These are phyloP conservation scores for Strongylocentrotus purpuratus DNA, from an alignment of 35 echinoderm and acorn worm species.

Conservation along the genomic window DNA sequence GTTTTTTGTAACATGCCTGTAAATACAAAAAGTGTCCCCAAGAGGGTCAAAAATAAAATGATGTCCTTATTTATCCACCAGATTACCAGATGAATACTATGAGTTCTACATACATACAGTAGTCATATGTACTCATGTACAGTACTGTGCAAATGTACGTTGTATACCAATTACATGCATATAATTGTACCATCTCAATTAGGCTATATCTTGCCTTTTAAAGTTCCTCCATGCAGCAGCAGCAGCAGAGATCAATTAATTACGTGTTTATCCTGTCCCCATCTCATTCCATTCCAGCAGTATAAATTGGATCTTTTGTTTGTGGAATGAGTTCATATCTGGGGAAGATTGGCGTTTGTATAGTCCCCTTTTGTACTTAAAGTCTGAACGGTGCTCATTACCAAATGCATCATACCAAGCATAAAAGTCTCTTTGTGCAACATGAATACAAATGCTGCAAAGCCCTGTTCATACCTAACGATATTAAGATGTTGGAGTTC, in stretches of 20 bases:
- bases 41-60: too few relatives aligned
- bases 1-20: too few relatives aligned
- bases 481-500: neutral
- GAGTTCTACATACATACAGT: too few relatives aligned
- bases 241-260: neutral
- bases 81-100: too few relatives aligned
- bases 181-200: neutral
- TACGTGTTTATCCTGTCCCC: neutral
- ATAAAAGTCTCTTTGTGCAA: neutral
- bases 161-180: neutral
- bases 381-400: too few relatives aligned
- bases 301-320: constrained; percentile 3
- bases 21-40: too few relatives aligned
- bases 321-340: neutral
- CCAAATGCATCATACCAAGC: too few relatives aligned
- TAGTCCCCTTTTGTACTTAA: too few relatives aligned
- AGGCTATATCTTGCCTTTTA: neutral
- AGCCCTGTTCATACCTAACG: neutral
- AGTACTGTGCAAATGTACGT: neutral
- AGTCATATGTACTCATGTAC: neutral
- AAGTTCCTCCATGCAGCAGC: neutral
- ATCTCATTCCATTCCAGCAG: neutral
- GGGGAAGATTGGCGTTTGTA: neutral
- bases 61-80: too few relatives aligned
- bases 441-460: neutral